Evolutionary conservation across 2,888 invertebrate species (phyloP).

Genomic region (Buathra laborator): DNA sequence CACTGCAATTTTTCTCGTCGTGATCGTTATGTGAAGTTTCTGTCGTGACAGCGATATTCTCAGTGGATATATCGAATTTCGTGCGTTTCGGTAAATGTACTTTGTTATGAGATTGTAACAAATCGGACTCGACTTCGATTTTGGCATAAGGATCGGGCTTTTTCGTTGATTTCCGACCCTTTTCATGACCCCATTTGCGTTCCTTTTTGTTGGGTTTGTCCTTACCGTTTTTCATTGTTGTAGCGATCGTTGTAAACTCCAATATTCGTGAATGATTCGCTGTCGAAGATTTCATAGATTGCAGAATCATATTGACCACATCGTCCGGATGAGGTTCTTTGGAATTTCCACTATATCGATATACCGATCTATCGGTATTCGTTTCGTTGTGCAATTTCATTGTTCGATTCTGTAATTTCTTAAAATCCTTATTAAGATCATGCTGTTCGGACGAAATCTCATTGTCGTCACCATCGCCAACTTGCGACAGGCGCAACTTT

Average conservation of each 20-base stretch:
- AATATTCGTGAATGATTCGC: not conserved
- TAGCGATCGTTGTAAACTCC: not conserved
- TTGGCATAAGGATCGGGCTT: conserved; percentile 27
- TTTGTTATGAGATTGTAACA: conserved; percentile 41
- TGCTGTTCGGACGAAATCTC: not conserved
- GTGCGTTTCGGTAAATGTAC: conserved; percentile 40
- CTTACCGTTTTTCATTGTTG: not conserved
- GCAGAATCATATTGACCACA: conserved; percentile 31
- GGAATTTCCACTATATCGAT: conserved; percentile 20
- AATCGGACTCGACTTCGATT: conserved; percentile 39
- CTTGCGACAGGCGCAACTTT: not conserved
- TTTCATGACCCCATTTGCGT: conserved; percentile 19
- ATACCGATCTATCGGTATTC: not conserved
- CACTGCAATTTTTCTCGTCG: conserved; percentile 58
- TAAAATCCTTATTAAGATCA: not conserved
- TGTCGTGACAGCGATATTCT: not conserved
- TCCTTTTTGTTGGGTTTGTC: not conserved
- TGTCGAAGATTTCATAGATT: not conserved
- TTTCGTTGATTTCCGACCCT: conserved; percentile 21
- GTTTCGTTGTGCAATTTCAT: not conserved
- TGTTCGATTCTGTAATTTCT: not conserved
- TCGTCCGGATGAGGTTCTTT: not conserved
- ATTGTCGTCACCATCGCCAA: not conserved
- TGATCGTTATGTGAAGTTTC: conserved; percentile 1
- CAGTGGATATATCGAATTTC: conserved; percentile 8